These are phyloP conservation scores for Meghimatium bilineatum DNA, from an alignment of 2,888 invertebrate species.

Conservation along the genomic window DNA sequence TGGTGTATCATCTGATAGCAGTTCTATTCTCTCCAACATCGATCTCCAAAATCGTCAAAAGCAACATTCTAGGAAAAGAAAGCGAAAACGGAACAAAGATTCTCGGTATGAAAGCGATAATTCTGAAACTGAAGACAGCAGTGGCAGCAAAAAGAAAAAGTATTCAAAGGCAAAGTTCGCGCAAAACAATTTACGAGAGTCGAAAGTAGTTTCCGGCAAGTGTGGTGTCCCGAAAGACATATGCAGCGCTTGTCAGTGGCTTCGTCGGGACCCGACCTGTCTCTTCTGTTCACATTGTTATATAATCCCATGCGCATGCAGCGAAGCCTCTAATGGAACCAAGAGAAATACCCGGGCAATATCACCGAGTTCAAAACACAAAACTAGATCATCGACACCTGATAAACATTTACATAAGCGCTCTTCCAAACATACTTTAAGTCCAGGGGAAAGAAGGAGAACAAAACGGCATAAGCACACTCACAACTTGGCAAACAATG, in stretches of 20 bases:
- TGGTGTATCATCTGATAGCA: background rate
- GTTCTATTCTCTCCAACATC: background rate
- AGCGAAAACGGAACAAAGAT: background rate
- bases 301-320: background rate
- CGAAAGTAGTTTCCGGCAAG: background rate
- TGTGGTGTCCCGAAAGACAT: background rate
- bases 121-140: background rate
- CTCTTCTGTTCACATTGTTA: background rate
- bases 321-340: background rate
- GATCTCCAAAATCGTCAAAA: background rate
- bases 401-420: background rate
- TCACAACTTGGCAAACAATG: background rate
- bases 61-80: background rate
- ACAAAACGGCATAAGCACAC: background rate
- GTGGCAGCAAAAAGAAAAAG: background rate
- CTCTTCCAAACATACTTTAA: background rate
- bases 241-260: background rate
- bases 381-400: background rate
- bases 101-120: background rate
- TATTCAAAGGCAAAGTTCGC: background rate
- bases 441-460: background rate
- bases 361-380: background rate
- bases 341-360: background rate
- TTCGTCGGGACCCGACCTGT: background rate
- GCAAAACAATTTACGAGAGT: background rate